These are phyloP conservation scores for Homarus americanus DNA, from an alignment of 1,140 invertebrate genomes.

Conservation along the genomic window DNA sequence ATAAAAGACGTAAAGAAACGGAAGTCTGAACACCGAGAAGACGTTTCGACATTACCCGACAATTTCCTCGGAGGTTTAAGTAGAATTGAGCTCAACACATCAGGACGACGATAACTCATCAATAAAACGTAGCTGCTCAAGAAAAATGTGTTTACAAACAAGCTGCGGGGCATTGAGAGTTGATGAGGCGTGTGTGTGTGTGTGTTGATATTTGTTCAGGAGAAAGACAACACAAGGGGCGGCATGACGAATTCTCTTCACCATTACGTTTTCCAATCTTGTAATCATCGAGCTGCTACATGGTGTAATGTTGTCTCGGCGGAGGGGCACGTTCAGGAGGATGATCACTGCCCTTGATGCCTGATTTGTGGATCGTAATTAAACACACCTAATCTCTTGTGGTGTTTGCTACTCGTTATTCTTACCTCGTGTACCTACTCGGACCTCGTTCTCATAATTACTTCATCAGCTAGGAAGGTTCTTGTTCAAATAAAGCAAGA, in stretches of 20 bases:
- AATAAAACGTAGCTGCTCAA: neutral
- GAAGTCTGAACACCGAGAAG: no score
- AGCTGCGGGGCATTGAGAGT: neutral
- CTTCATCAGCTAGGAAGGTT: neutral
- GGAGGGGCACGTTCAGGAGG: neutral
- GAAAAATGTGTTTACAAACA: neutral
- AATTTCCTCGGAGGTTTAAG: no score
- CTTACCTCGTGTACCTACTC: neutral
- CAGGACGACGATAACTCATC: no score
- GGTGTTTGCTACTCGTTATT: neutral
- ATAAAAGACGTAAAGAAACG: no score
- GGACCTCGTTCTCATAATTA: neutral
- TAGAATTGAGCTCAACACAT: no score
- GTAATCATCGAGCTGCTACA: no score
- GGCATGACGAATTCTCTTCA: no score
- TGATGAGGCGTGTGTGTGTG: neutral
- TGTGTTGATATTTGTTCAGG: no score
- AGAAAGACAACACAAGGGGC: no score
- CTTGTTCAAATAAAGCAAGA: no score
- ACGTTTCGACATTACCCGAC: no score
- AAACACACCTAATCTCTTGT: neutral
- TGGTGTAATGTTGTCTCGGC: neutral
- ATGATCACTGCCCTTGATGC: neutral
- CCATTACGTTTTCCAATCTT: no score
- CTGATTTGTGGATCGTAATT: neutral